A percentile compares a stretch with the other conserved stretches of the same genome.
Evolutionary conservation across 2,113 vertebrate genomes (phyloP).

Genomic region (Leptocoma aspasia): DNA sequence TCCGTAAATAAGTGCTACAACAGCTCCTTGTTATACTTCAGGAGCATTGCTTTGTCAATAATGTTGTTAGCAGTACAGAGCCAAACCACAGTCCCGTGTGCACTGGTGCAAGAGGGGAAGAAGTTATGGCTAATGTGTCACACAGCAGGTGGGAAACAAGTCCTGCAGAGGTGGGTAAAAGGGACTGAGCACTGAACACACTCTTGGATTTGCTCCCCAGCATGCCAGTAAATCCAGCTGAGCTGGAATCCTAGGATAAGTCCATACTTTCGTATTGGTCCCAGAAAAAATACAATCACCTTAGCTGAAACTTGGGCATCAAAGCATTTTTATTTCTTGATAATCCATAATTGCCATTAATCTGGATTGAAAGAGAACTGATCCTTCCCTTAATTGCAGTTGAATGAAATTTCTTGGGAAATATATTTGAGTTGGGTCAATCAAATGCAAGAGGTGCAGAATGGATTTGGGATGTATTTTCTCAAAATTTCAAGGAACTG

Average conservation of each 20-base stretch:
- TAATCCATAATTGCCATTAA: not conserved
- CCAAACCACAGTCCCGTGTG: not conserved
- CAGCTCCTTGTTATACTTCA: not conserved
- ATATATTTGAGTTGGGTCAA: not conserved
- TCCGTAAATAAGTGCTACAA: not conserved
- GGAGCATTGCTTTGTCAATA: not conserved
- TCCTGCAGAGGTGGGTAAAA: not conserved
- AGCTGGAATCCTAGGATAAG: not conserved
- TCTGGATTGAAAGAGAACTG: not conserved
- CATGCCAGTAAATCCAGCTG: not conserved
- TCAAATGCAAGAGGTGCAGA: not conserved
- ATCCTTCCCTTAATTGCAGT: not conserved
- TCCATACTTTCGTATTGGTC: not conserved
- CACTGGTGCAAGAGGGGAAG: not conserved
- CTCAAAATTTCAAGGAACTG: not conserved
- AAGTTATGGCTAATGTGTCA: not conserved
- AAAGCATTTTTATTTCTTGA: not conserved
- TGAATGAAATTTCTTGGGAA: not conserved
- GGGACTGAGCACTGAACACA: not conserved
- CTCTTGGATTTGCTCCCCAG: not conserved
- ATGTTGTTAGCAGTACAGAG: not conserved
- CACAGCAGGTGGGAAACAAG: not conserved
- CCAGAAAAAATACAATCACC: not conserved
- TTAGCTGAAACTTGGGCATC: not conserved
- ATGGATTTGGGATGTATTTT: not conserved